Conservation (phyloP, 2,888 invertebrate species). For the Stenotaenia linearis region DNA sequence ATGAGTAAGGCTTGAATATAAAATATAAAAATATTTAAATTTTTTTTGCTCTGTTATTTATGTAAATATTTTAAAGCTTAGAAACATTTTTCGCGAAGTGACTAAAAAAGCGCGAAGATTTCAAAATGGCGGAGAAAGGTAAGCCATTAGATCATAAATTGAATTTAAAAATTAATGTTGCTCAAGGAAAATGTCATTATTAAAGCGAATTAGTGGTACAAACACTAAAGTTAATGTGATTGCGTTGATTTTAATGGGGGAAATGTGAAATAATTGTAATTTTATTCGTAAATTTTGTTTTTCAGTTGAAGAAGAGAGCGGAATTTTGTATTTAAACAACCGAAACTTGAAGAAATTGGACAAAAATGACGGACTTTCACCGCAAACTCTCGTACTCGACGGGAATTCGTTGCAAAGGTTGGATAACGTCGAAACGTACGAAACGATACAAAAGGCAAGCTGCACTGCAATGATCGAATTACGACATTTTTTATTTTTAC, state of each 20-base stretch:
- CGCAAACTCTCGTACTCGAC: conserved; percentile 64
- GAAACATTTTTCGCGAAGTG: neutral
- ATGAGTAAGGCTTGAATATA: neutral
- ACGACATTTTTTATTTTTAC: neutral
- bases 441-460: conserved; percentile 54
- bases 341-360: conserved; percentile 74
- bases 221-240: too few relatives aligned
- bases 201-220: neutral
- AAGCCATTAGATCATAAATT: neutral
- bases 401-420: conserved; percentile 81
- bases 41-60: neutral
- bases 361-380: conserved; percentile 46
- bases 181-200: neutral
- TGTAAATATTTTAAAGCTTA: neutral
- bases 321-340: conserved; percentile 63
- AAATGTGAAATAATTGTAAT: neutral
- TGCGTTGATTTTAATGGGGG: neutral
- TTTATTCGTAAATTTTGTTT: neutral
- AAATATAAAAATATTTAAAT: neutral
- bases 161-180: neutral
- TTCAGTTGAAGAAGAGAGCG: conserved; percentile 37
- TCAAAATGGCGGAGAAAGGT: conserved; percentile 34
- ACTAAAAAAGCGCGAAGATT: conserved; percentile 27
- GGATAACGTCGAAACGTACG: conserved; percentile 78
- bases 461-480: neutral